These are phyloP conservation scores for Drosophila serrata DNA, from an alignment of 1,140 invertebrate genomes.

Conservation along the genomic window DNA sequence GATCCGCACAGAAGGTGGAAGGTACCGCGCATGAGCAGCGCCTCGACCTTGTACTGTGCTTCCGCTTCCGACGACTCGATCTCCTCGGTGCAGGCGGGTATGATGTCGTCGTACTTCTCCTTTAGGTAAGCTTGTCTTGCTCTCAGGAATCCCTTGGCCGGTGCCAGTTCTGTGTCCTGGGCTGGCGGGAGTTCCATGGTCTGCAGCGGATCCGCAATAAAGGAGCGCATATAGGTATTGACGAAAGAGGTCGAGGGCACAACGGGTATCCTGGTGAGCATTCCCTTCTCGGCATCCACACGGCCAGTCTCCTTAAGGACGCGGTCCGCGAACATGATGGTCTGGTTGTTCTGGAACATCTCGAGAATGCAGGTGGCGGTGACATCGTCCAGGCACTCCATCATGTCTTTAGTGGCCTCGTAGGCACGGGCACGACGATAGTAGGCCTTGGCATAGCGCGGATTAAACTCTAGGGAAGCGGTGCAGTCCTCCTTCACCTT, in stretches of 20 bases:
- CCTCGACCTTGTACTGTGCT: slow-evolving; percentile 87
- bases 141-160: slow-evolving; percentile 87
- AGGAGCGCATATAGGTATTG: slow-evolving; percentile 94
- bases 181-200: slow-evolving; percentile 28
- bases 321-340: slow-evolving; percentile 93
- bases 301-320: slow-evolving; percentile 92
- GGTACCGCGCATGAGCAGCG: slow-evolving; percentile 92
- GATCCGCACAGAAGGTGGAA: slow-evolving; percentile 92
- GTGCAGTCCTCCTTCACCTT: slow-evolving; percentile 95
- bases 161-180: slow-evolving; percentile 70
- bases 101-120: slow-evolving; percentile 92
- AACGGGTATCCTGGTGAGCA: slow-evolving; percentile 89
- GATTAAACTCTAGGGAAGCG: slow-evolving; percentile 93
- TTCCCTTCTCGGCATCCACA: slow-evolving; percentile 90
- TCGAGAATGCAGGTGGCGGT: slow-evolving; percentile 96
- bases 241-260: slow-evolving; percentile 95
- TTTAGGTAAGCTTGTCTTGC: slow-evolving; percentile 89
- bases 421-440: slow-evolving; percentile 93
- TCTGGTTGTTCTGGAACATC: slow-evolving; percentile 92
- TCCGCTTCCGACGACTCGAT: slow-evolving; percentile 88
- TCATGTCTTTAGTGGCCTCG: slow-evolving; percentile 92
- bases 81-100: slow-evolving; percentile 92
- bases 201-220: slow-evolving; percentile 91
- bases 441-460: slow-evolving; percentile 95
- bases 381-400: slow-evolving; percentile 94